A percentile compares a stretch with the other conserved stretches of the same genome.
phyloP scores from a whole-genome alignment of 2,888 invertebrate species.

The Ptychoptera contaminata region DNA sequence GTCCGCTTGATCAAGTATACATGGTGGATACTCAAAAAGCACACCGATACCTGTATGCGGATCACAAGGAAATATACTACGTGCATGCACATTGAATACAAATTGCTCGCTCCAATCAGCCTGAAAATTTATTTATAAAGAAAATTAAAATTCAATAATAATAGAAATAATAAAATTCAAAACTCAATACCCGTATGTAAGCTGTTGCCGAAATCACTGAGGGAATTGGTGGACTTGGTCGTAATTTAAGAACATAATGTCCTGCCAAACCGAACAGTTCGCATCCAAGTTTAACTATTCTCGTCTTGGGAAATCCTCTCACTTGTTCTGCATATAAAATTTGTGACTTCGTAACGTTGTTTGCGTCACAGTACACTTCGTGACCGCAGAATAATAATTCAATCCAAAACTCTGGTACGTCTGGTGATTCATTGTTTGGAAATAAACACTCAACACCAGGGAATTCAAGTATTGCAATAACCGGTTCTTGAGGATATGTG shows the following conservation, averaged over 20 bases:
- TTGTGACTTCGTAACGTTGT: slow-evolving; percentile 37
- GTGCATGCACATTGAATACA: slow-evolving; percentile 69
- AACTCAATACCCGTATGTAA: slow-evolving; percentile 45
- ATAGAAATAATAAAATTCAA: slow-evolving; percentile 13
- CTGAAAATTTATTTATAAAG: slow-evolving; percentile 28
- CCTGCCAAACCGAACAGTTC: slow-evolving; percentile 72
- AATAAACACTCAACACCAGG: slow-evolving; percentile 48
- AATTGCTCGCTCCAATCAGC: slow-evolving; percentile 76
- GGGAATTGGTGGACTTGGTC: slow-evolving; percentile 47
- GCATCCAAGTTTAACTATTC: slow-evolving; percentile 52
- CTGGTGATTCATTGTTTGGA: slow-evolving; percentile 25
- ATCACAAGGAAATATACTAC: slow-evolving; percentile 71
- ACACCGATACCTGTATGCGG: slow-evolving; percentile 56
- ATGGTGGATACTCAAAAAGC: slow-evolving; percentile 70
- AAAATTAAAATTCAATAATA: slow-evolving; percentile 1
- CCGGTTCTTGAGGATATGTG: slow-evolving; percentile 62
- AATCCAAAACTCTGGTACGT: slow-evolving; percentile 54
- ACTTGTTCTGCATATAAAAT: slow-evolving; percentile 65
- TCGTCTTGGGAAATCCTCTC: slow-evolving; percentile 51
- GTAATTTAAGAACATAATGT: slow-evolving; percentile 57
- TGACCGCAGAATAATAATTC: slow-evolving; percentile 70
- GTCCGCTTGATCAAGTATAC: slow-evolving; percentile 60
- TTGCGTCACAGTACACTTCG: slow-evolving; percentile 50
- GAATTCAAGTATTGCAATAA: slow-evolving; percentile 59
- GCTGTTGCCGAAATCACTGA: slow-evolving; percentile 48